These are phyloP conservation scores for Drosophila leonis DNA, from an alignment of 2,888 invertebrate species.

Conservation along the genomic window DNA sequence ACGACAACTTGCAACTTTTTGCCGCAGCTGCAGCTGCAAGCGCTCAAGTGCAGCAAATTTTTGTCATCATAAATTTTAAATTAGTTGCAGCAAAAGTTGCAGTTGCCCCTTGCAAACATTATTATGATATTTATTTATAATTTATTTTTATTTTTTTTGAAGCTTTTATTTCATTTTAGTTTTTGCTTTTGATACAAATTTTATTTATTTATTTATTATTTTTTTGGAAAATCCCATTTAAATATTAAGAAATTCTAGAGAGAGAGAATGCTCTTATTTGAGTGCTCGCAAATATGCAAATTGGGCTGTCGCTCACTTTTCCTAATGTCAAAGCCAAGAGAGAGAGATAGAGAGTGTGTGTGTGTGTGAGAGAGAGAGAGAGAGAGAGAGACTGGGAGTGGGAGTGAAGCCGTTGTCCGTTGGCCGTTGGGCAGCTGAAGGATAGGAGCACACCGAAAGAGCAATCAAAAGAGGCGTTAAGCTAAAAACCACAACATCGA, in stretches of 20 bases:
- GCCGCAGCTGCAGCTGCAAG: conserved; percentile 37
- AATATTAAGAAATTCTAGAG: conserved; percentile 3
- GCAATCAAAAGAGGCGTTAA: conserved; percentile 63
- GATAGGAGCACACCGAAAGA: conserved; percentile 25
- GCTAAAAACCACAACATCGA: conserved; percentile 57
- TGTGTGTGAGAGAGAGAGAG: neutral
- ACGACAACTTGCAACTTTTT: conserved; percentile 47
- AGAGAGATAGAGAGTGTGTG: neutral
- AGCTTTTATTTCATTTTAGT: conserved; percentile 19
- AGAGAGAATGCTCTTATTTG: conserved; percentile 13
- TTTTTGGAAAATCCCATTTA: conserved; percentile 3
- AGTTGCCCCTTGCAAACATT: neutral
- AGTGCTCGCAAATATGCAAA: conserved; percentile 45
- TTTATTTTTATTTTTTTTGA: conserved; percentile 6
- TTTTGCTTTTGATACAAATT: neutral
- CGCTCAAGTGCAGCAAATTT: conserved; percentile 57
- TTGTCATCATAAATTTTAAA: conserved; percentile 75
- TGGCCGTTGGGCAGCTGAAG: neutral
- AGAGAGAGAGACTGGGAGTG: neutral
- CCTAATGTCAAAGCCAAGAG: conserved; percentile 34
- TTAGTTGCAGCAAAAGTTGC: conserved; percentile 59
- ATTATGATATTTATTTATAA: conserved; percentile 33
- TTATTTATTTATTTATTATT: neutral
- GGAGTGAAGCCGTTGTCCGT: no score
- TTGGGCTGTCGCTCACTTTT: conserved; percentile 25